These are phyloP conservation scores for Eciton burchellii DNA, from an alignment of 1,140 invertebrate genomes.

Conservation along the genomic window DNA sequence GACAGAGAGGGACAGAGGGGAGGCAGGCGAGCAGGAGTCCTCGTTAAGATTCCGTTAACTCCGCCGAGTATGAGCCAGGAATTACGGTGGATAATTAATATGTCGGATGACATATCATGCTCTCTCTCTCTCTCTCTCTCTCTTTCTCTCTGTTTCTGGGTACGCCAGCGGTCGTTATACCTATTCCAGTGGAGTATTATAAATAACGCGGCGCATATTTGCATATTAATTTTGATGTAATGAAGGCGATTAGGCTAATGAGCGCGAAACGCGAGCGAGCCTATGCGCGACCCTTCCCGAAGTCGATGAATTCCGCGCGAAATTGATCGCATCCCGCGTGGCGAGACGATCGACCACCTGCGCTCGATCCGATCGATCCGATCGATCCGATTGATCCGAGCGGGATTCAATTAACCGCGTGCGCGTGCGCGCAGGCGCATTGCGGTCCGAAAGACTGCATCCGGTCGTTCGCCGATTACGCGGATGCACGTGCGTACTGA, in stretches of 20 bases:
- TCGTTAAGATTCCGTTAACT: constrained; percentile 71
- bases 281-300: constrained; percentile 56
- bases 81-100: constrained; percentile 79
- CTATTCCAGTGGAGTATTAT: constrained; percentile 72
- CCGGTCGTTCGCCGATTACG: constrained; percentile 7
- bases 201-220: constrained; percentile 80
- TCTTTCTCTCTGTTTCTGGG: too few species aligned
- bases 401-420: constrained; percentile 68
- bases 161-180: constrained; percentile 71
- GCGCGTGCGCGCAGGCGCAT: constrained; percentile 32
- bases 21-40: constrained; percentile 6
- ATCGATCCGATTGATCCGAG: constrained; percentile 62
- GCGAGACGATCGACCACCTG: not conserved
- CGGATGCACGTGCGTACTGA: constrained; percentile 42
- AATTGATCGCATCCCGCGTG: not conserved
- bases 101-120: constrained; percentile 77
- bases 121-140: too few species aligned
- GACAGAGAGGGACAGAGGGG: not conserved
- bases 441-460: constrained; percentile 52
- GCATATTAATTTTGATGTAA: constrained; percentile 82
- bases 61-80: constrained; percentile 53
- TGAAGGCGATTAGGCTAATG: constrained; percentile 81
- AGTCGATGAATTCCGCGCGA: constrained; percentile 53
- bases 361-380: too few species aligned
- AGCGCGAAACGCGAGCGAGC: constrained; percentile 73